phyloP scores from a whole-genome alignment of 2,113 vertebrate genomes.

The Solea solea region DNA sequence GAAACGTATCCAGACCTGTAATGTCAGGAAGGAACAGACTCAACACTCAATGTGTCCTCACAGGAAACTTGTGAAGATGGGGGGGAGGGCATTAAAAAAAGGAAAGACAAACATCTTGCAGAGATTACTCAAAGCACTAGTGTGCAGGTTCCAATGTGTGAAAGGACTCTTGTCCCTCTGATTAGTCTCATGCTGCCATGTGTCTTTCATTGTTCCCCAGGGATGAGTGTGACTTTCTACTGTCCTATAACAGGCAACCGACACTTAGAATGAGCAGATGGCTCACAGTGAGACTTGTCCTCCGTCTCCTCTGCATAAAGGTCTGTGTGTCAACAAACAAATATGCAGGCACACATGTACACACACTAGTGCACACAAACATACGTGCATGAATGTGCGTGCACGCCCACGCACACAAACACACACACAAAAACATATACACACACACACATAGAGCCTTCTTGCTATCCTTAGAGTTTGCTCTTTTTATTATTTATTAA shows the following conservation, averaged over 20 bases:
- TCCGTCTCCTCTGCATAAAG: constrained; percentile 44
- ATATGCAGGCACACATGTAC: not conserved
- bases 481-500: too few relatives aligned
- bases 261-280: constrained; percentile 54
- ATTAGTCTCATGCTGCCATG: constrained; percentile 28
- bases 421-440: not conserved
- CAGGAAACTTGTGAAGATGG: constrained; percentile 10
- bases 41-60: constrained; percentile 4
- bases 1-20: constrained; percentile 27
- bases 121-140: constrained; percentile 7
- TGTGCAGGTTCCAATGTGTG: constrained; percentile 15
- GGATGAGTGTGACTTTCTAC: constrained; percentile 47
- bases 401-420: not conserved
- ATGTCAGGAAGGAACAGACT: constrained; percentile 23
- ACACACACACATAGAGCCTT: too few relatives aligned
- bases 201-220: constrained; percentile 43
- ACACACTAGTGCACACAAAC: not conserved
- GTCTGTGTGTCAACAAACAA: constrained; percentile 27
- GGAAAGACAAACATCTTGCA: not conserved
- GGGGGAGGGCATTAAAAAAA: not conserved
- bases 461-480: too few relatives aligned
- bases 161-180: constrained; percentile 19
- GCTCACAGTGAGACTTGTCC: constrained; percentile 42
- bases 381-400: not conserved
- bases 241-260: constrained; percentile 38